Evolutionary conservation across 2,888 invertebrate genomes (phyloP).

Genomic region (Nephrotoma guestfalica): DNA sequence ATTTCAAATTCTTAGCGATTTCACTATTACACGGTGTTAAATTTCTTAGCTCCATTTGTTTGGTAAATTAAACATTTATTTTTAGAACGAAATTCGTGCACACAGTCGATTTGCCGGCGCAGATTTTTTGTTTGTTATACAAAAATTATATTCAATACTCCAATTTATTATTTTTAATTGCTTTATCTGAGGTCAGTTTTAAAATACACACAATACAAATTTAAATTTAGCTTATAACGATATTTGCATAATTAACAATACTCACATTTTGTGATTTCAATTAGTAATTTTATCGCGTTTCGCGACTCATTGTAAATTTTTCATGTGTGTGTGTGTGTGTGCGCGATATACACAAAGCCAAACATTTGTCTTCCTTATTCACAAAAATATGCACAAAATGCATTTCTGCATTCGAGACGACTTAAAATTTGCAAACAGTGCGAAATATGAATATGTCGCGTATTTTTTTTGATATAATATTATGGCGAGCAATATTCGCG

Average conservation of each 20-base stretch:
- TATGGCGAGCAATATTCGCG: background rate
- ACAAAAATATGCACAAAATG: background rate
- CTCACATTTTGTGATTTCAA: background rate
- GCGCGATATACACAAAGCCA: background rate
- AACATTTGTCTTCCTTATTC: conserved; percentile 5
- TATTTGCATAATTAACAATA: background rate
- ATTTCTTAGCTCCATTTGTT: too few species aligned
- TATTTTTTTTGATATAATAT: background rate
- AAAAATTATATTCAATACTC: too few species aligned
- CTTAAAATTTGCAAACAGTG: conserved; percentile 1
- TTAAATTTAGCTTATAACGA: background rate
- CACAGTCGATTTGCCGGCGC: too few species aligned
- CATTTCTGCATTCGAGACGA: conserved; percentile 5
- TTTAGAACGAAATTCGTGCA: too few species aligned
- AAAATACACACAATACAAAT: background rate
- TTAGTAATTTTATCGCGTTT: background rate
- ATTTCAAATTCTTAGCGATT: too few species aligned
- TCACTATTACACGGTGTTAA: too few species aligned
- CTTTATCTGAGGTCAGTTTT: background rate
- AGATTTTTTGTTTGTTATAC: too few species aligned
- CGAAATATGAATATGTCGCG: background rate
- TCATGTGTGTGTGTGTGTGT: background rate
- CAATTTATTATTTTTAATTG: too few species aligned
- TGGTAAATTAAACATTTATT: too few species aligned
- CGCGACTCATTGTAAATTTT: background rate